Evolutionary conservation across 2,888 invertebrate genomes (phyloP).

Genomic region (Gryllus longicercus): DNA sequence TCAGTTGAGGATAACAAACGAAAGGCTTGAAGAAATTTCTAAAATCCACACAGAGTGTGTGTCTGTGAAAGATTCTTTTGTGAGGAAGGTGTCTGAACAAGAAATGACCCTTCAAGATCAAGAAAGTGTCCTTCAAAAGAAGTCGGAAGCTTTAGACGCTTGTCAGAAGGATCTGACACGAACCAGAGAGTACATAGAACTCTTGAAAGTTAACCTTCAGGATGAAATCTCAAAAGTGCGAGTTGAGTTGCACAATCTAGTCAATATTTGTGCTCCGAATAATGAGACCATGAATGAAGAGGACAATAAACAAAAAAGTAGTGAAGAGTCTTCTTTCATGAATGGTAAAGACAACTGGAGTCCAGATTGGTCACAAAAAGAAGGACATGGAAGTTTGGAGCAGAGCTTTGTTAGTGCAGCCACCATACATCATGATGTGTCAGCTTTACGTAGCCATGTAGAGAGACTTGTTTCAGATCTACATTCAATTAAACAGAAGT

Average conservation of each 20-base stretch:
- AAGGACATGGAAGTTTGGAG: neutral
- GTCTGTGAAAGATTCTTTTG: too few relatives aligned
- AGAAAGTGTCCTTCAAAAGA: neutral
- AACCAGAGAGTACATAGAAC: neutral
- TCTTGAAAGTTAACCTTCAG: neutral
- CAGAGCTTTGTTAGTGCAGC: neutral
- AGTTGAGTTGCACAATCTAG: neutral
- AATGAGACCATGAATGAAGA: neutral
- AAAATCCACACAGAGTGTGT: too few relatives aligned
- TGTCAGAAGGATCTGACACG: neutral
- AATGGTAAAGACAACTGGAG: neutral
- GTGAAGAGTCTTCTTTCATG: too few relatives aligned
- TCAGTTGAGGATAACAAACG: too few relatives aligned
- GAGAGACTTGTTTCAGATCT: neutral
- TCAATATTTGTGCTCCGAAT: neutral
- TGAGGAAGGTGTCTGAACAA: too few relatives aligned
- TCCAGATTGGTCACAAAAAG: neutral
- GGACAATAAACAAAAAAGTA: neutral
- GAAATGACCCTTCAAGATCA: too few relatives aligned
- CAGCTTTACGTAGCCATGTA: neutral
- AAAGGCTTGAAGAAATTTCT: too few relatives aligned
- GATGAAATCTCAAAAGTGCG: neutral
- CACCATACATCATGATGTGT: neutral
- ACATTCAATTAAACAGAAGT: neutral
- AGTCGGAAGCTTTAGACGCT: neutral